These are phyloP conservation scores for Wiebesia pumilae DNA, from an alignment of 1,140 invertebrate genomes.

Conservation along the genomic window DNA sequence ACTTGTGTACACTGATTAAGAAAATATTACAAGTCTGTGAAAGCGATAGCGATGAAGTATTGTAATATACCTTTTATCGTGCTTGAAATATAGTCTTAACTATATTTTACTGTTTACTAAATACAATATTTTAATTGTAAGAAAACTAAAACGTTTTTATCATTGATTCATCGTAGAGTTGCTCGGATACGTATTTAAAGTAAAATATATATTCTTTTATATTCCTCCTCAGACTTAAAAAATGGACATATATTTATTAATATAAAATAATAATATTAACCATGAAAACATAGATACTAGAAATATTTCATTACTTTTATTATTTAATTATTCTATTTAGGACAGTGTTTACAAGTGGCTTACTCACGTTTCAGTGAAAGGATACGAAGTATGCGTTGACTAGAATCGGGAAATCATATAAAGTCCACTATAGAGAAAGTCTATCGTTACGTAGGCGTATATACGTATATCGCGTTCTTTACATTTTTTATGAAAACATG, in stretches of 20 bases:
- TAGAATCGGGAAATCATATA: constrained; percentile 18
- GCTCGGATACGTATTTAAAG: background rate
- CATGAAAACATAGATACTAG: background rate
- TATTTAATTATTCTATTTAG: constrained; percentile 20
- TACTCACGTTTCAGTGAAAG: background rate
- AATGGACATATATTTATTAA: background rate
- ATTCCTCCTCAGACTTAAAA: background rate
- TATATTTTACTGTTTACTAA: background rate
- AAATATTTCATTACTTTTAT: background rate
- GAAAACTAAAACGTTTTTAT: background rate
- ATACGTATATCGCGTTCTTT: background rate
- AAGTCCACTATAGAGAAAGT: constrained; percentile 34
- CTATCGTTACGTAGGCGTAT: constrained; percentile 1
- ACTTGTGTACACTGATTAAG: background rate
- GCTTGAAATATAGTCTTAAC: background rate
- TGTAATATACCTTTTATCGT: no score
- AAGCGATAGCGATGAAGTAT: no score
- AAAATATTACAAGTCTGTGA: no score
- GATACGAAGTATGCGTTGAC: background rate
- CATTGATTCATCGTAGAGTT: no score
- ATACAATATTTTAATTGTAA: background rate
- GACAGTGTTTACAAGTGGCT: constrained; percentile 15
- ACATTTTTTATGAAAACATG: constrained; percentile 9
- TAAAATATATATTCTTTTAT: background rate
- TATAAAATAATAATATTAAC: background rate